Conservation (phyloP, 1,140 invertebrate species). For the Neuroterus valhalla region DNA sequence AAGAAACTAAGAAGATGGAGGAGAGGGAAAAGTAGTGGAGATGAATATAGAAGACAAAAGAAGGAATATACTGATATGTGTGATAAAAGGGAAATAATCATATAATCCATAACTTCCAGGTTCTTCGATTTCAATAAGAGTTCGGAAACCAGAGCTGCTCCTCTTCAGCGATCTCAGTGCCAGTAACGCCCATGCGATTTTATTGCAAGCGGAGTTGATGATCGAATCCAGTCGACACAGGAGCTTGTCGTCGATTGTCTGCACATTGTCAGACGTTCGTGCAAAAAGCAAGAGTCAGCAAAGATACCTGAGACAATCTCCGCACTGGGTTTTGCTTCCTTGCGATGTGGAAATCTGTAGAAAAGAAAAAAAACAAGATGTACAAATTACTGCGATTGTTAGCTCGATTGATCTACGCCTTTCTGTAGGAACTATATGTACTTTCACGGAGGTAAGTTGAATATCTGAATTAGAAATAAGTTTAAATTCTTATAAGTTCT, state of each 20-base stretch:
- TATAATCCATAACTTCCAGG: conserved; percentile 63
- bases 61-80: too few relatives aligned
- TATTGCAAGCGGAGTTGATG: conserved; percentile 84
- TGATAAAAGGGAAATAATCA: not conserved
- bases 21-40: too few relatives aligned
- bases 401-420: conserved; percentile 84
- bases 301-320: conserved; percentile 55
- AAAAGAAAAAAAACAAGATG: conserved; percentile 77
- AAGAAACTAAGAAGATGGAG: too few relatives aligned
- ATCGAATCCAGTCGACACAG: conserved; percentile 84
- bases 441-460: conserved; percentile 75
- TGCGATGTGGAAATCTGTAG: conserved; percentile 84
- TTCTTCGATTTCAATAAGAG: conserved; percentile 81
- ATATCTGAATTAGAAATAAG: not conserved
- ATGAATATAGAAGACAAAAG: too few relatives aligned
- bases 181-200: conserved; percentile 82
- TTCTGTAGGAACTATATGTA: conserved; percentile 84
- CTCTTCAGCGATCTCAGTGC: conserved; percentile 83
- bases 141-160: conserved; percentile 87
- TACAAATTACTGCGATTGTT: conserved; percentile 78
- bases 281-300: conserved; percentile 72
- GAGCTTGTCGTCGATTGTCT: conserved; percentile 79
- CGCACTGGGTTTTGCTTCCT: conserved; percentile 77
- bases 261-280: conserved; percentile 81
- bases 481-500: not conserved